Conservation (phyloP, 2,797 vertebrate species). For the Protosalanx chinensis region DNA sequence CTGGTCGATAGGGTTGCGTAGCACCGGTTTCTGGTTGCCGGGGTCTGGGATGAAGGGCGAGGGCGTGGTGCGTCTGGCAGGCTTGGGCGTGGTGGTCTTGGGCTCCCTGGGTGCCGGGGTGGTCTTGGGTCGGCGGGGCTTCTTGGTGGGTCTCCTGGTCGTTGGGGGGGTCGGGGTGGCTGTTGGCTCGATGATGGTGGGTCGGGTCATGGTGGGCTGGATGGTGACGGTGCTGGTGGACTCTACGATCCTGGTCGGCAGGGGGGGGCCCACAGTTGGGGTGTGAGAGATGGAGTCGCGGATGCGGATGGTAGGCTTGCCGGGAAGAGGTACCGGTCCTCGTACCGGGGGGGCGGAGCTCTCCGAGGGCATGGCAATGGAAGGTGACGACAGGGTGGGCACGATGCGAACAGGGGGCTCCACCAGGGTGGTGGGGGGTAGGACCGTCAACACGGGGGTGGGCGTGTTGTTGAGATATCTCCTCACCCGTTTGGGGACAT, state of each 20-base stretch:
- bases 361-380: constrained; percentile 86
- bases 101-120: constrained; percentile 79
- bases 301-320: constrained; percentile 86
- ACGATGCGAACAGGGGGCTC: constrained; percentile 88
- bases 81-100: constrained; percentile 74
- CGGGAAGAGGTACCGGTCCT: constrained; percentile 84
- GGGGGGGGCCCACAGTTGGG: constrained; percentile 80
- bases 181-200: constrained; percentile 78
- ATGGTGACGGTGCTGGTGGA: constrained; percentile 76
- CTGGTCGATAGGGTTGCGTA: constrained; percentile 90
- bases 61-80: constrained; percentile 77
- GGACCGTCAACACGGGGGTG: constrained; percentile 72
- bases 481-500: constrained; percentile 85
- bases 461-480: constrained; percentile 92
- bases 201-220: constrained; percentile 81
- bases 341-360: constrained; percentile 84
- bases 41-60: constrained; percentile 56
- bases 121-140: constrained; percentile 78
- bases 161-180: constrained; percentile 77
- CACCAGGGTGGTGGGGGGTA: constrained; percentile 83
- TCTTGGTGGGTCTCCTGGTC: constrained; percentile 74
- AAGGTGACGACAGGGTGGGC: constrained; percentile 89
- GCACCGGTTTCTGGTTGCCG: constrained; percentile 77
- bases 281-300: constrained; percentile 83
- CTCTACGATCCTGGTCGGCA: constrained; percentile 83